phyloP scores from a whole-genome alignment of 2,797 vertebrate genomes.

The Ibycter americanus region DNA sequence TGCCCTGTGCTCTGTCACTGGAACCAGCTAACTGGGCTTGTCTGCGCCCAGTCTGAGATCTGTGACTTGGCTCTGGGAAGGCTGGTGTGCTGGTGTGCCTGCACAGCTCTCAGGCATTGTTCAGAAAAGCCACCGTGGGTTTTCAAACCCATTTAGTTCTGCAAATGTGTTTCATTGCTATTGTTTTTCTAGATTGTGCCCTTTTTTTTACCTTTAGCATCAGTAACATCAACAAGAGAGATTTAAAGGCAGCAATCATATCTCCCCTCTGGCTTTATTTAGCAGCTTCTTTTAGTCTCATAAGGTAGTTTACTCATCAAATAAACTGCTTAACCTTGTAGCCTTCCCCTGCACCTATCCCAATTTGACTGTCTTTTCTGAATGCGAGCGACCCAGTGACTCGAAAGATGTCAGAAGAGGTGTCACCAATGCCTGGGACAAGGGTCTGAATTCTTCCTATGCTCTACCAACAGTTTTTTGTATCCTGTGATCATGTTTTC shows the following conservation, averaged over 20 bases:
- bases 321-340: not conserved
- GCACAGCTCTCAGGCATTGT: not conserved
- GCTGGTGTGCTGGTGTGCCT: not conserved
- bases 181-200: not conserved
- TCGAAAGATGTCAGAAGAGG: not conserved
- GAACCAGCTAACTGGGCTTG: not conserved
- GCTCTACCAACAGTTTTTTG: not conserved
- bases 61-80: not conserved
- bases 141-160: not conserved
- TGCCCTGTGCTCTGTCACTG: not conserved
- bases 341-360: not conserved
- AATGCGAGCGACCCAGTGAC: not conserved
- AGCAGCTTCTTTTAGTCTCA: not conserved
- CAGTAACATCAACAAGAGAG: not conserved
- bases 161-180: not conserved
- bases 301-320: not conserved
- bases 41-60: not conserved
- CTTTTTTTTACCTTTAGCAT: not conserved
- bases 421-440: not conserved
- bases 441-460: not conserved
- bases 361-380: not conserved
- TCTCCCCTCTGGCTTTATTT: not conserved
- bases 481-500: not conserved
- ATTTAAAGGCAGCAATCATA: not conserved
- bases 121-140: not conserved